Base-by-base conservation (phyloP, 2,888 invertebrate species). In the Campaea margaritaria region DNA sequence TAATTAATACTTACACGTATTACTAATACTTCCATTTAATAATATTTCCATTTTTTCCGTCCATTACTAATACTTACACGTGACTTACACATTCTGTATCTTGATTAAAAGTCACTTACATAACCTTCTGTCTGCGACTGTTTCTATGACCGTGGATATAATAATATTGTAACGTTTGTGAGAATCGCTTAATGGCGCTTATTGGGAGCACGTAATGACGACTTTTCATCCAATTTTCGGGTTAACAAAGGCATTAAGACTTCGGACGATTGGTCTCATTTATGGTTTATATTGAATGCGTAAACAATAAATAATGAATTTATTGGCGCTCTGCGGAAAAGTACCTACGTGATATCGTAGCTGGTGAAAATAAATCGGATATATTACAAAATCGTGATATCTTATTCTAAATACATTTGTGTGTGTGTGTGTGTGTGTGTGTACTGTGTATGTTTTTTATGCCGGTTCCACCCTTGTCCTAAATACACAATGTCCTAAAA, bases 111-210 rank as follows among this genome's bases (percentile, higher is more conserved):
- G 5, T 21, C 21, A 5, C 31, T 31, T 10, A 31, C 8, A 9
- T 36, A 3, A 36, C 36, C 36, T 36, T 36, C 36, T 36, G 36
- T 31, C 12, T 36, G 2, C 3, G 3, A n/a, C n/a, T 2, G 42
- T 42, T 43, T 51, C 54, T 60, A 46, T 50, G 45, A 14, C 31
- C 16, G 11, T 3, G 38, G 15, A 44, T 67, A 72, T 76, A 73
- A 73, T 67, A 65, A 64, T 53, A 34, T 67, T 55, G 58, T 53
- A 57, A 64, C 69, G 65, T 68, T 71, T 75, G 70, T 74, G 68
- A 72, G 60, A 69, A 72, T 64, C 62, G 66, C 43, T 48, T 61
- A 47, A 66, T 59, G 62, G 61, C 57, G 61, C 69, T 69, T 75
- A 75, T 76, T 70, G 60, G 46, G 46, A 43, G 66, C 69, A 64